These are phyloP conservation scores for Tupiocoris notatus DNA, from an alignment of 2,888 invertebrate genomes.

Conservation along the genomic window DNA sequence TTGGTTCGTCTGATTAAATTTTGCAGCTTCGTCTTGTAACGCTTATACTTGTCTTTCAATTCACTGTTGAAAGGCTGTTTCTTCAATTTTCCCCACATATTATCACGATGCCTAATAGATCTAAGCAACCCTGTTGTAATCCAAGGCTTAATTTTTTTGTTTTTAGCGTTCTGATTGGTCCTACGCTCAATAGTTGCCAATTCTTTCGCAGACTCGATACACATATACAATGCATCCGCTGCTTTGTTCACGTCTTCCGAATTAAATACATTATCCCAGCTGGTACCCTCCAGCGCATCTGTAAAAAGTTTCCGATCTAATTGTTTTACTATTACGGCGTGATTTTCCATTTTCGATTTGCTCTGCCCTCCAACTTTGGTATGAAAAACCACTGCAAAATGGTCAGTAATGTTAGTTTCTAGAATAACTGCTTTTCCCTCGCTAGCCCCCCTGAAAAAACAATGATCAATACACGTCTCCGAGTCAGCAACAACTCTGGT, in stretches of 20 bases:
- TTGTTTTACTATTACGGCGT: neutral
- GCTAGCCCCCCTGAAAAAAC: neutral
- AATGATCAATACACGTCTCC: neutral
- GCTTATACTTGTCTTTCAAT: neutral
- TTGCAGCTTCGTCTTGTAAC: too few species aligned
- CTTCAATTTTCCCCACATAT: neutral
- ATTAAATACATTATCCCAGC: neutral
- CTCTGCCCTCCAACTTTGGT: neutral
- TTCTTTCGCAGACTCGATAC: neutral
- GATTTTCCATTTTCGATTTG: neutral
- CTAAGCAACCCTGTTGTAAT: slow-evolving; percentile 9
- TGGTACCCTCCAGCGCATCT: neutral
- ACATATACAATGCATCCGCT: neutral
- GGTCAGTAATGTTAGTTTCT: too few species aligned
- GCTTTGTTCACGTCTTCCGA: neutral
- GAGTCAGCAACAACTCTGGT: neutral
- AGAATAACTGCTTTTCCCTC: neutral
- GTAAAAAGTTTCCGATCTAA: neutral
- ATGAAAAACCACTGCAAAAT: neutral
- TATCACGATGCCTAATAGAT: neutral
- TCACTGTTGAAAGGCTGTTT: neutral
- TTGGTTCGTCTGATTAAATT: slow-evolving; percentile 1
- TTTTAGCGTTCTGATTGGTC: neutral
- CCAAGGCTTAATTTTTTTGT: slow-evolving; percentile 6
- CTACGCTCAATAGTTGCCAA: neutral